These are phyloP conservation scores for Taurulus bubalis DNA, from an alignment of 2,113 vertebrate species.

Conservation along the genomic window DNA sequence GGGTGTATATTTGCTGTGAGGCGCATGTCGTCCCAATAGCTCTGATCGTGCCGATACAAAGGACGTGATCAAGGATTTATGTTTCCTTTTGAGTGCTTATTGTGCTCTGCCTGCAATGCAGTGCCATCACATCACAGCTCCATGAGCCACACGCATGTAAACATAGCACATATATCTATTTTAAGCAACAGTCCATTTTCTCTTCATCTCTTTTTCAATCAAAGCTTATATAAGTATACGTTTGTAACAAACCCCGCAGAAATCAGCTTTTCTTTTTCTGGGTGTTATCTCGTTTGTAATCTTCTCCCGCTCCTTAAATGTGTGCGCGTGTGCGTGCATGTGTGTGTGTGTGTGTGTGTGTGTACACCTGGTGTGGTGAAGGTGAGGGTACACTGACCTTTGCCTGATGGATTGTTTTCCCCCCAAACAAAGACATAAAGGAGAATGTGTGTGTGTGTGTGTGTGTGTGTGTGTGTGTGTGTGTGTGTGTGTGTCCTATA, in stretches of 20 bases:
- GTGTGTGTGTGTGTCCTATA: constrained; percentile 23
- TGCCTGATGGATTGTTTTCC: constrained; percentile 79
- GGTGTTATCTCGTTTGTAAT: not conserved
- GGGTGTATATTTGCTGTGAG: not conserved
- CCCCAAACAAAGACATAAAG: constrained; percentile 73
- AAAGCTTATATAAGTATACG: not conserved
- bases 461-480: constrained; percentile 16
- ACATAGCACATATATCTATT: not conserved
- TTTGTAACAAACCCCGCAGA: not conserved
- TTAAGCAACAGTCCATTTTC: not conserved
- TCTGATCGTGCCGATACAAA: not conserved
- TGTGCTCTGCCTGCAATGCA: no score
- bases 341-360: constrained; percentile 16
- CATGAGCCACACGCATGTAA: no score
- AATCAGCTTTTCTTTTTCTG: not conserved
- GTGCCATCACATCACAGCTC: not conserved
- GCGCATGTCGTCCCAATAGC: not conserved
- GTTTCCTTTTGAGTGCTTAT: not conserved
- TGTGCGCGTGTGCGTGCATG: constrained; percentile 1
- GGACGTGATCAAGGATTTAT: not conserved
- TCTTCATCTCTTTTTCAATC: not conserved
- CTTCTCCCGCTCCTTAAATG: not conserved
- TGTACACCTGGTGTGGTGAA: constrained; percentile 26
- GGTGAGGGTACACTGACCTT: constrained; percentile 69
- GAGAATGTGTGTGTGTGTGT: constrained; percentile 18